Evolutionary conservation across 2,888 invertebrate genomes (phyloP).

Genomic region (Plutella xylostella): DNA sequence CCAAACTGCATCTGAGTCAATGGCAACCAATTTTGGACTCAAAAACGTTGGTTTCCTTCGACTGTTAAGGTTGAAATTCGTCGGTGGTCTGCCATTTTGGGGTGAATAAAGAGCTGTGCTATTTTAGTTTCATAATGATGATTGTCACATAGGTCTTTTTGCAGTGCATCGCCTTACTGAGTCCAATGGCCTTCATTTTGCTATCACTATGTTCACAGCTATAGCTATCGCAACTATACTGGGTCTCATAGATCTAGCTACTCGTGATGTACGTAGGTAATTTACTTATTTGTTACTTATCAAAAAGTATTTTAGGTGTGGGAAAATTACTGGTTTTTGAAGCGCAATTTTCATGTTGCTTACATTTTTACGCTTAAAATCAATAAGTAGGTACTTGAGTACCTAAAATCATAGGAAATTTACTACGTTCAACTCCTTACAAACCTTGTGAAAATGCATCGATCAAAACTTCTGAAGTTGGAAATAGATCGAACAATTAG

Average conservation of each 20-base stretch:
- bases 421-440: too few relatives aligned
- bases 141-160: slow-evolving; percentile 33
- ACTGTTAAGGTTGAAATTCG: slow-evolving; percentile 28
- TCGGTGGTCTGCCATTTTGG: slow-evolving; percentile 30
- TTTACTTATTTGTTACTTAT: too few relatives aligned
- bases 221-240: too few relatives aligned
- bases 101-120: slow-evolving; percentile 44
- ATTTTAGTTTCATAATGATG: slow-evolving; percentile 32
- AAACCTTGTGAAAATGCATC: too few relatives aligned
- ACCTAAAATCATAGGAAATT: too few relatives aligned
- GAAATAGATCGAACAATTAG: too few relatives aligned
- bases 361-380: too few relatives aligned
- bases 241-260: not conserved
- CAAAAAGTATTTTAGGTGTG: too few relatives aligned
- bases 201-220: slow-evolving; percentile 4
- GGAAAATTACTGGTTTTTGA: too few relatives aligned
- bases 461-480: too few relatives aligned
- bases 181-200: slow-evolving; percentile 8
- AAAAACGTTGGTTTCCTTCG: slow-evolving; percentile 19
- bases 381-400: too few relatives aligned
- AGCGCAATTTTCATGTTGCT: too few relatives aligned
- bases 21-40: slow-evolving; percentile 12
- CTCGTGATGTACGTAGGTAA: not conserved
- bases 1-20: not conserved
- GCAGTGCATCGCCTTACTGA: slow-evolving; percentile 26